Evolutionary conservation across 1,140 invertebrate species (phyloP), one percentile per base, ranked within the genome.

Genomic region (Caenorhabditis elegans): DNA sequence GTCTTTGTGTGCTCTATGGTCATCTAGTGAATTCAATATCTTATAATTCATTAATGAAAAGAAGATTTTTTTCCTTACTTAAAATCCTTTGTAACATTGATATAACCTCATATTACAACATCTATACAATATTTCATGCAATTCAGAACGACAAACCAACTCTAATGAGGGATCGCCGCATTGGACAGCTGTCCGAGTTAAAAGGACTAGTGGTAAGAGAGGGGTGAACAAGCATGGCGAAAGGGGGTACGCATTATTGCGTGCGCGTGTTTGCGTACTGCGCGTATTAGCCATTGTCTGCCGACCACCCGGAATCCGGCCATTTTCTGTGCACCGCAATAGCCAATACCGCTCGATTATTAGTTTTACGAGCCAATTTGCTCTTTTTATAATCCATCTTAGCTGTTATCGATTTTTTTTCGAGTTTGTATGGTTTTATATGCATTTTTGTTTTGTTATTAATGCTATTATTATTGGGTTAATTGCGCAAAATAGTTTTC

Each of bases 161-260:
- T 70, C 60, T 39, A 70, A 70, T 70, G 60, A 70, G 60, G 60
- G 34, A 70, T 70, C 60, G 31, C 31, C 60, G 60, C 60, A 70
- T 70, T 70, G 60, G 34, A 70, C 60, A 70, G 60, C 60, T 70
- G 60, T 70, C 43, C 34, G 60, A 70, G 60, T 22, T 43, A 26
- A 70, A n/a, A 70, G 34, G 34, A 39, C 34, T 70, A 70, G 3
- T 39, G 34, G 60, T 70, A 22, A 39, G 60, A 43, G 34, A 22
- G 8, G 34, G 34, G 60, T 13, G 19, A 39, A 70, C 55, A 70
- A 70, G 28, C 26, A 60, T 11, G 34, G 17, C n/a, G 13, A 10
- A 10, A 36, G 28, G 55, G 31, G 34, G 34, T 70, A 31, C 60
- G 60, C 60, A 70, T 19, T 43, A n/a, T 70, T 13, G 3, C 60